phyloP scores from a whole-genome alignment of 2,797 vertebrate species.

The Calcarius lapponicus region DNA sequence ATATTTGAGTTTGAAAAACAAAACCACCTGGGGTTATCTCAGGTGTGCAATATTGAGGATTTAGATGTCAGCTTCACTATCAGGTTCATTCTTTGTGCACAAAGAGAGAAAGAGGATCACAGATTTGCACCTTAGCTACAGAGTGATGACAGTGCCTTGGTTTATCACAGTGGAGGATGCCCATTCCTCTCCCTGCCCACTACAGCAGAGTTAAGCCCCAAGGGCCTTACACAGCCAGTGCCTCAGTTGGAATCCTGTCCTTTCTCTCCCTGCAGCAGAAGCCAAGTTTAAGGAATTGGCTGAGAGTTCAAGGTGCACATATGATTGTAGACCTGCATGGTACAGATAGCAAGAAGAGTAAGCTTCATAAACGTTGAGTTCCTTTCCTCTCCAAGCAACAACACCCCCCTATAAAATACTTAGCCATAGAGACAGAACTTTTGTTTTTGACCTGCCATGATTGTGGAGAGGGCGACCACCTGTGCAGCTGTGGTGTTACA shows the following conservation, averaged over 20 bases:
- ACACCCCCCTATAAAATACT: neutral
- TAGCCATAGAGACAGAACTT: neutral
- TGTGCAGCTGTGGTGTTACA: neutral
- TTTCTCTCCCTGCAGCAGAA: neutral
- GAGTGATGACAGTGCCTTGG: neutral
- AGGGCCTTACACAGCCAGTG: neutral
- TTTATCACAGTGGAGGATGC: neutral
- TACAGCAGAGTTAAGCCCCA: neutral
- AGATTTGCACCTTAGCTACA: slow-evolving; percentile 40
- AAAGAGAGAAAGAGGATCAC: slow-evolving; percentile 38
- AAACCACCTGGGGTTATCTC: slow-evolving; percentile 49
- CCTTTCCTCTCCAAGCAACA: neutral
- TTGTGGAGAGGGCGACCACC: neutral
- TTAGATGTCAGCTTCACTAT: slow-evolving; percentile 35
- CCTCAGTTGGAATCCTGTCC: neutral
- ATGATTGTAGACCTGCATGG: neutral
- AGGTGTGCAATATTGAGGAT: slow-evolving; percentile 44
- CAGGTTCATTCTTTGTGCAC: slow-evolving; percentile 37
- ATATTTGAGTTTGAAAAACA: slow-evolving; percentile 37
- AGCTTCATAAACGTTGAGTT: neutral
- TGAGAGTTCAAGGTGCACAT: neutral
- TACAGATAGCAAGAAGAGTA: neutral
- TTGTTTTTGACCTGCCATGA: neutral
- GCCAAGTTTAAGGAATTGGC: neutral
- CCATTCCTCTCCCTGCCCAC: neutral